A percentile compares a stretch with the other conserved stretches of the same genome.
These are phyloP conservation scores for Drosophila nr. perissopoda DNA, from an alignment of 2,888 invertebrate species.

Conservation along the genomic window DNA sequence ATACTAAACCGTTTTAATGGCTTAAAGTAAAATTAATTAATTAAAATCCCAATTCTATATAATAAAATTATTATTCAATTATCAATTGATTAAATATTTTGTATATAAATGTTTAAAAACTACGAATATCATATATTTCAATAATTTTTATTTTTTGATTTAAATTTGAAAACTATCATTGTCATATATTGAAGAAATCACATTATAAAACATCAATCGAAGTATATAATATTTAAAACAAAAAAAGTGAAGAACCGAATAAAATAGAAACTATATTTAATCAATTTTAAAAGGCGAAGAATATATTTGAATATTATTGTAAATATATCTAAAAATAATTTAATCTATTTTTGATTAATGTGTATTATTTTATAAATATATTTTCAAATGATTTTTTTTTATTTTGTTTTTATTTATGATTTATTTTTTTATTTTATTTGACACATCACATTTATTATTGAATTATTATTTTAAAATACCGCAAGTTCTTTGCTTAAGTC, in stretches of 20 bases:
- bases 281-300: no score
- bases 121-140: no score
- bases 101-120: neutral
- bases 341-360: neutral
- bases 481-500: constrained; percentile 63
- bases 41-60: neutral
- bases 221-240: no score
- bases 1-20: neutral
- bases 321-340: neutral
- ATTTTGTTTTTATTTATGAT: neutral
- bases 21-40: neutral
- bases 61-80: neutral
- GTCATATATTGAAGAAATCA: no score
- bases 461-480: neutral
- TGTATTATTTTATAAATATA: neutral
- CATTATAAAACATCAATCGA: no score
- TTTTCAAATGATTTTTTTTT: neutral
- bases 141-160: no score
- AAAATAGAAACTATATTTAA: no score
- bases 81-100: neutral
- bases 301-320: no score
- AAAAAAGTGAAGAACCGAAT: no score
- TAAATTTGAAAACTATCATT: no score
- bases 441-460: neutral
- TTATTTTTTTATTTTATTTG: neutral